Evolutionary conservation across 2,113 vertebrate genomes (phyloP).

Genomic region (Malaclemys terrapin): DNA sequence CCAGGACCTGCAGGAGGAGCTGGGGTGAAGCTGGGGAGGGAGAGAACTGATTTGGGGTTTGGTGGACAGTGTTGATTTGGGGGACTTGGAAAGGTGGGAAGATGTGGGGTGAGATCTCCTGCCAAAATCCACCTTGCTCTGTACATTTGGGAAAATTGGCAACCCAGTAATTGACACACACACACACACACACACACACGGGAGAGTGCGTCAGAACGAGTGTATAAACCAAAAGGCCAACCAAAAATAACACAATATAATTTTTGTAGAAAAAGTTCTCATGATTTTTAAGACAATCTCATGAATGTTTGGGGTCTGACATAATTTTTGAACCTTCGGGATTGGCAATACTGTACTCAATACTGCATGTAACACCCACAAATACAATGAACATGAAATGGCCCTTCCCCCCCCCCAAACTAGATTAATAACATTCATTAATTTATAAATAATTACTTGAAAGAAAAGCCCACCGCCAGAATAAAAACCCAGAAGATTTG

Average conservation of each 20-base stretch:
- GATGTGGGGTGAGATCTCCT: not conserved
- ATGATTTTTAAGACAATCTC: not conserved
- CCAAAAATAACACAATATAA: not conserved
- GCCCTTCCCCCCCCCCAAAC: not conserved
- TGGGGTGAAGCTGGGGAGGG: not conserved
- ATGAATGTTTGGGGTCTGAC: not conserved
- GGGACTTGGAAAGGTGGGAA: not conserved
- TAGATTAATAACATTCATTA: not conserved
- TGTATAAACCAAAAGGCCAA: not conserved
- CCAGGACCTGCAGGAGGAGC: not conserved
- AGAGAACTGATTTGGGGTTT: not conserved
- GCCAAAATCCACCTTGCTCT: not conserved
- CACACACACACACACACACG: not conserved
- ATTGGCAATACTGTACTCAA: not conserved
- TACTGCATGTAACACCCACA: slow-evolving; percentile 3
- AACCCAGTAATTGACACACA: not conserved
- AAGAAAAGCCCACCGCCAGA: not conserved
- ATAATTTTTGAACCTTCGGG: slow-evolving; percentile 25
- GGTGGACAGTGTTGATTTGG: not conserved
- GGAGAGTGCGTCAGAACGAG: not conserved
- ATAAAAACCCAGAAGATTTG: not conserved
- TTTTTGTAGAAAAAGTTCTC: not conserved
- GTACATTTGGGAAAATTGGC: not conserved
- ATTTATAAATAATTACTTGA: not conserved
- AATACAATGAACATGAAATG: not conserved